These are phyloP conservation scores for Ctenoplectra terminalis DNA, from an alignment of 1,140 invertebrate genomes.

Conservation along the genomic window DNA sequence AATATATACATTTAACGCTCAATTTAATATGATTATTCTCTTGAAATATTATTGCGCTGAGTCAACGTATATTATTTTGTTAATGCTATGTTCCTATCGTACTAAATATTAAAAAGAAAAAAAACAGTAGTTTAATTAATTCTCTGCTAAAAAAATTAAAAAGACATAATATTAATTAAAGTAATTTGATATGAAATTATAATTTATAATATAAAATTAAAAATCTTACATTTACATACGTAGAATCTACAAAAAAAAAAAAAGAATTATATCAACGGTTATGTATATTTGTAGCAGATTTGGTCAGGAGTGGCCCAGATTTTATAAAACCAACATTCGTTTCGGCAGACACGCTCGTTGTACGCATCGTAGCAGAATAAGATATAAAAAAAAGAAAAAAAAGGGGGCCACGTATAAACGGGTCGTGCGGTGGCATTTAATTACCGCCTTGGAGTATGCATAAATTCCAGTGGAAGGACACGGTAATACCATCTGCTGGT, in stretches of 20 bases:
- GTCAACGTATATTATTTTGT: no score
- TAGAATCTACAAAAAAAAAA: not conserved
- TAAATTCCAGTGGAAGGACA: not conserved
- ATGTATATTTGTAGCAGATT: not conserved
- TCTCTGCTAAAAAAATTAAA: no score
- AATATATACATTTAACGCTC: no score
- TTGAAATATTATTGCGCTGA: no score
- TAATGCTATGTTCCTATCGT: no score
- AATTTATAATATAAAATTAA: no score
- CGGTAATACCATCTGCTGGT: not conserved
- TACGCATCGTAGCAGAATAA: not conserved
- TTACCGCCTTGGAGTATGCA: conserved; percentile 35
- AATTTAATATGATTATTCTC: no score
- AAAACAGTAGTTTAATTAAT: no score
- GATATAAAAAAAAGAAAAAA: not conserved
- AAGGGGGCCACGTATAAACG: not conserved
- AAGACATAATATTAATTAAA: no score
- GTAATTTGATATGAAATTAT: no score
- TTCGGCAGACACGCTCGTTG: not conserved
- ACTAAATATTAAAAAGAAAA: no score
- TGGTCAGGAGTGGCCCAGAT: not conserved
- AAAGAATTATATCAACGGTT: not conserved
- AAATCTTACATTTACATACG: no score
- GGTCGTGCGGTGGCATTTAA: conserved; percentile 53
- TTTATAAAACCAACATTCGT: not conserved